Base-by-base conservation (phyloP, 1,140 invertebrate species). In the Elysia chlorotica region DNA sequence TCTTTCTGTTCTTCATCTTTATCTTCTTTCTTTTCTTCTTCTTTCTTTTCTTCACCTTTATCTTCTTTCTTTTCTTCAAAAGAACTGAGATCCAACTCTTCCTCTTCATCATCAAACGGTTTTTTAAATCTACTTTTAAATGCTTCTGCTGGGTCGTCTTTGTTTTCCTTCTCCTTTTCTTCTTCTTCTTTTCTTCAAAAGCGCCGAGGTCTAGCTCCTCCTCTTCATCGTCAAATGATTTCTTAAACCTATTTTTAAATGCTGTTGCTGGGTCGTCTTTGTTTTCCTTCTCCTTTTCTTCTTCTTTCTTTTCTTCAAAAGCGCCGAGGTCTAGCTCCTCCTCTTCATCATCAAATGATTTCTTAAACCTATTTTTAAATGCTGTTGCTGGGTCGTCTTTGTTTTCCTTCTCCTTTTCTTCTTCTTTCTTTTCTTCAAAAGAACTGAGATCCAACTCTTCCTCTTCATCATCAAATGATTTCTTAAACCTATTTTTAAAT, bases 381-480 rank as follows among this genome's bases (percentile, higher is more conserved):
- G 66, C 48, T 4, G 68, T 2, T 38, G 74, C 62, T 37, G 68
- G 65, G 6, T 76, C 75, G 25, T 77, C 36, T 31, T 71, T 57
- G 31, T 71, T 35, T 48, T 48, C 71, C 21, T 75, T 66, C 23
- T 78, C 75, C 54, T 72, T 41, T 33, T 73, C 71, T 56, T 74
- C 74, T 38, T 73, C 56, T 56, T 75, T 74, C 28, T 76, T 30
- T 54, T 61, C 69, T 65, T 78, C 76, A 57, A 70, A 73, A 35
- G 70, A 59, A 28, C 54, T 66, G 38, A 73, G 74, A 56, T 74
- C 72, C 25, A 67, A 53, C 23, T 73, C 66, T 70, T 80, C 77
- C 35, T 72, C 76, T 14, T 59, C 73, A 30, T 76, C 68, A 48
- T 76, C 76, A 61, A 65, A 73, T 37, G 59, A 65, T 48, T 67